Percentiles rank a stretch among this genome's conserved stretches.
Evolutionary conservation across 1,140 invertebrate genomes (phyloP).

Genomic region (Steinernema khuongi): DNA sequence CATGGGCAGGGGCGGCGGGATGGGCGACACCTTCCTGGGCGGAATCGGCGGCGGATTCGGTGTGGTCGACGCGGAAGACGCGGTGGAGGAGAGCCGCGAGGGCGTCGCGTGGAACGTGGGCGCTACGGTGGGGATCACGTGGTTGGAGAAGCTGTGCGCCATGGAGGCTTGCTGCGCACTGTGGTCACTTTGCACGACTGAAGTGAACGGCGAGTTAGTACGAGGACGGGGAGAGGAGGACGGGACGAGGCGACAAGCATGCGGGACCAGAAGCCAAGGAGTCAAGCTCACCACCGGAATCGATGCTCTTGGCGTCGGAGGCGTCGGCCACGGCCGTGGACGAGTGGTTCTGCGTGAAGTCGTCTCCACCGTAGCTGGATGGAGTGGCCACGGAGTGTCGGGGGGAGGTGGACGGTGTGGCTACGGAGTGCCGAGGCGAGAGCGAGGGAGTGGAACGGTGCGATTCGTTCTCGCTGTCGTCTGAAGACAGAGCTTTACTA

Average conservation of each 20-base stretch:
- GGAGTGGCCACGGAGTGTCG: conserved; percentile 55
- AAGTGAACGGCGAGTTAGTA: conserved; percentile 22
- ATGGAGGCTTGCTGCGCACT: conserved; percentile 45
- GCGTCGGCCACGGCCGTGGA: conserved; percentile 23
- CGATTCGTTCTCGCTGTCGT: conserved; percentile 51
- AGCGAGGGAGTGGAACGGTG: conserved; percentile 49
- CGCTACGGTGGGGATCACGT: not conserved
- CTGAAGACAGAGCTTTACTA: conserved; percentile 17
- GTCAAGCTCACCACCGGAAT: conserved; percentile 51
- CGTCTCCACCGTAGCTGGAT: conserved; percentile 54
- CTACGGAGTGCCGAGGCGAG: conserved; percentile 54
- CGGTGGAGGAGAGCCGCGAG: not conserved
- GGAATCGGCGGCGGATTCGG: conserved; percentile 50
- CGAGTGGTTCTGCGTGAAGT: conserved; percentile 37
- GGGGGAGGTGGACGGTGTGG: conserved; percentile 56
- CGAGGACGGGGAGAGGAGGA: not conserved
- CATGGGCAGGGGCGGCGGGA: not conserved
- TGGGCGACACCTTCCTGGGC: conserved; percentile 30
- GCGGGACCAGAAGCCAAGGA: conserved; percentile 7
- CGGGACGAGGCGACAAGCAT: not conserved
- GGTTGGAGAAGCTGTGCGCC: conserved; percentile 12
- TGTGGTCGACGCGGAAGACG: conserved; percentile 20
- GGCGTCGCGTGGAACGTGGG: conserved; percentile 9
- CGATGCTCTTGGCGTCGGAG: conserved; percentile 46
- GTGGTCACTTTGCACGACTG: conserved; percentile 58